A percentile compares a stretch with the other conserved stretches of the same genome.
Conservation (phyloP, 2,888 invertebrate genomes). For the Tinea trinotella region DNA sequence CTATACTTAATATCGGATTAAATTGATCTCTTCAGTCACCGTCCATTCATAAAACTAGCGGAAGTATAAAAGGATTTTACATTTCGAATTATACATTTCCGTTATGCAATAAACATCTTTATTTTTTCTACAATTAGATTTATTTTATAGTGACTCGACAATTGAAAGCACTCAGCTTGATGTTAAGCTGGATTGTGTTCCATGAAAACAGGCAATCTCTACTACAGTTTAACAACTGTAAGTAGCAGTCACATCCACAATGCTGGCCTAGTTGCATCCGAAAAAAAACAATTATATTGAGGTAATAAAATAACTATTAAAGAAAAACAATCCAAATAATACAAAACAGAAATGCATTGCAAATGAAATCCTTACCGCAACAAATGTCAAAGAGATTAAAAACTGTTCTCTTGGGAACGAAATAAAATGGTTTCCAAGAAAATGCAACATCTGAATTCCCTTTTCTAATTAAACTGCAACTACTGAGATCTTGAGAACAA, state of each 20-base stretch:
- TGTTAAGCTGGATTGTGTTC: no score
- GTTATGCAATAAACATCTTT: background rate
- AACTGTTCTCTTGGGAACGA: background rate
- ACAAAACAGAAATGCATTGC: background rate
- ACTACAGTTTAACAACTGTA: no score
- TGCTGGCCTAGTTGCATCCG: no score
- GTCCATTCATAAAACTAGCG: background rate
- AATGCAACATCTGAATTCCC: background rate
- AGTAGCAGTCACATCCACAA: no score
- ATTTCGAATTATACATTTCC: background rate
- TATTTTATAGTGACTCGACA: no score
- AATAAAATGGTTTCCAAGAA: constrained; percentile 1
- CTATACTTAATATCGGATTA: background rate
- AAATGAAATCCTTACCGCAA: background rate
- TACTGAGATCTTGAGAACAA: background rate
- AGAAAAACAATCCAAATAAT: no score
- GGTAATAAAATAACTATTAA: no score
- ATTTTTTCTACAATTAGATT: no score
- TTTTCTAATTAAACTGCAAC: background rate
- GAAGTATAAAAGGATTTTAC: no score
- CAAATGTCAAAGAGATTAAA: background rate
- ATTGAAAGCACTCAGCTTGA: no score
- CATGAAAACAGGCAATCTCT: no score
- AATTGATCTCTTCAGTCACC: background rate
- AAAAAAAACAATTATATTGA: no score